Base-by-base conservation (phyloP, 23 tunicate species). In the Phallusia fumigata region DNA sequence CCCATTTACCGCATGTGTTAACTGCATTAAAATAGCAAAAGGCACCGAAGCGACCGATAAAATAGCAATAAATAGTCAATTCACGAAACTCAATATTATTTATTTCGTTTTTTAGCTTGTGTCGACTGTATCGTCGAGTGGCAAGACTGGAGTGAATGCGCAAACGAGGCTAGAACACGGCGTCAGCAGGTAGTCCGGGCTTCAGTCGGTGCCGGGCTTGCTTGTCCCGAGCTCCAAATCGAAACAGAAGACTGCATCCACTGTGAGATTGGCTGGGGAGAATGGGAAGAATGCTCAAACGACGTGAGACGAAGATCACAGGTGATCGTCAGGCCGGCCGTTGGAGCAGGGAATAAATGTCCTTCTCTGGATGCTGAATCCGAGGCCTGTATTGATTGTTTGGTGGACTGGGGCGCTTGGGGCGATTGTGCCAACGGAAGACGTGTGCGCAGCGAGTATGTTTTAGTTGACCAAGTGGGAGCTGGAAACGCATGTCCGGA, bases 331-430 rank as follows among this genome's bases (percentile, higher is more conserved):
- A 40, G 22, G 26, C 65, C 53, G 18, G 31, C 92, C 6, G 78
- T 77, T 0, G 92, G 92, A 0, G 83, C 87, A 24, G 92, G 92
- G 31, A 65, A 88, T 36, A 36, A 81, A 12, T 92, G 97, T 65
- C 91, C 88, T 28, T 75, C 65, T 36, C 34, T 87, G 78, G 52
- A 73, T 31, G 1, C 26, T 19, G 74, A 53, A 15, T 18, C 74
- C 31, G 73, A 83, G 85, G 95, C 80, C 31, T 92, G 97, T 44
- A 30, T 49, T 36, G 90, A 93, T 75, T 93, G 98, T 80, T 50
- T 44, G 0, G 76, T 88, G 19, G 84, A 35, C 26, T 93, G 98
- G 98, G 81, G 81, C 0, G 85, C 77, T 22, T 93, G 93, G 93
- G 65, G 84, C 0, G 84, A 76, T 19, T 93, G 98, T 73, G 75